Evolutionary conservation across 92 coral and sea anemone species (phyloP).

Genomic region (Umimayanthus kanabou): DNA sequence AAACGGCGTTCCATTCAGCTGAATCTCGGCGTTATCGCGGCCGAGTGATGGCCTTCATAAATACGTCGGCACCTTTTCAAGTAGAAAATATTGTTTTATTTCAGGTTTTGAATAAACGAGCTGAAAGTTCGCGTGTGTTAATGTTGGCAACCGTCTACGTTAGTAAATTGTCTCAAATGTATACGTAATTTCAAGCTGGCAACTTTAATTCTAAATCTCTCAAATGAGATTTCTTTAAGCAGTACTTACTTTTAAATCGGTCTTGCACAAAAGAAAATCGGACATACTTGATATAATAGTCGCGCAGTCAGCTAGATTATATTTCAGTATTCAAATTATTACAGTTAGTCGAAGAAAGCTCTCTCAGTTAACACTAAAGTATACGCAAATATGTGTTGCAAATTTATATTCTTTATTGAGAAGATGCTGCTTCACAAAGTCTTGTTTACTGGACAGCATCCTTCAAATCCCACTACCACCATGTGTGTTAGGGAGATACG

Average conservation of each 20-base stretch:
- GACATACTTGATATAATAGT: too few species aligned
- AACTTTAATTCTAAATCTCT: too few species aligned
- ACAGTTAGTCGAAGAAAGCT: neutral
- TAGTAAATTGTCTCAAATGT: too few species aligned
- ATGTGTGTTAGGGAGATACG: neutral
- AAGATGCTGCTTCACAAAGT: neutral
- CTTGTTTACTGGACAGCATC: neutral
- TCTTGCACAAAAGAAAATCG: too few species aligned
- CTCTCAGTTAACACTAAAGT: too few species aligned
- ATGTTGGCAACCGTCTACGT: neutral
- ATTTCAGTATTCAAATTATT: too few species aligned
- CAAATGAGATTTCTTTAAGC: neutral
- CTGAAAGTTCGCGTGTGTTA: neutral
- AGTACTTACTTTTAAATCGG: too few species aligned
- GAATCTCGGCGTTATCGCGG: neutral
- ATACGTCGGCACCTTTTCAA: slow-evolving; percentile 37
- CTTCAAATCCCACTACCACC: neutral
- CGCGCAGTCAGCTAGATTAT: neutral
- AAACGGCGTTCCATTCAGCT: neutral
- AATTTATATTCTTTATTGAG: too few species aligned
- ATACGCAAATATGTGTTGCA: neutral
- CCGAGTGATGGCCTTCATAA: slow-evolving; percentile 3
- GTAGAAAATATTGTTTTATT: slow-evolving; percentile 31
- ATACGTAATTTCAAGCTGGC: neutral
- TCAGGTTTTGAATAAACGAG: neutral